Conservation (phyloP, 2,888 invertebrate genomes). For the Allacma fusca region DNA sequence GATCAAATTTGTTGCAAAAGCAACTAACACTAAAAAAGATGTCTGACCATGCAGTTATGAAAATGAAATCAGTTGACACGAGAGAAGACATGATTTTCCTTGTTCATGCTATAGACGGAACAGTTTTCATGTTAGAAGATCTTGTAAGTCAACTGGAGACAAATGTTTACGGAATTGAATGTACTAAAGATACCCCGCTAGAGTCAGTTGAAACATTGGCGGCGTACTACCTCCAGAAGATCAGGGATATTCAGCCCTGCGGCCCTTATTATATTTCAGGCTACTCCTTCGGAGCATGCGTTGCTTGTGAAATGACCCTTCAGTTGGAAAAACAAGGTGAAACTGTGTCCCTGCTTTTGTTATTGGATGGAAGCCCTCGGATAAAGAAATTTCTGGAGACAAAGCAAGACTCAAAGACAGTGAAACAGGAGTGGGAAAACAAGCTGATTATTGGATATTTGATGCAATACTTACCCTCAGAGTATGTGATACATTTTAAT, state of each 20-base stretch:
- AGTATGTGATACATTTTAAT: too few species aligned
- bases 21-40: too few species aligned
- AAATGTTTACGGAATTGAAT: constrained; percentile 89
- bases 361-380: not conserved
- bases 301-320: not conserved
- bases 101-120: constrained; percentile 90
- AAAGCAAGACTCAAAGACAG: too few species aligned
- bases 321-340: not conserved
- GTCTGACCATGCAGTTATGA: constrained; percentile 72
- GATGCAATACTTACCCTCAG: too few species aligned
- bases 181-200: constrained; percentile 78
- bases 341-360: not conserved
- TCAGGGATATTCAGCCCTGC: not conserved
- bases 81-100: constrained; percentile 65
- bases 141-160: constrained; percentile 77
- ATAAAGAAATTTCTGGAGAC: too few species aligned
- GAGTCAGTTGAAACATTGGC: constrained; percentile 78
- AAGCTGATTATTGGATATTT: too few species aligned
- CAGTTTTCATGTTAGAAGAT: constrained; percentile 74
- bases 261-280: not conserved
- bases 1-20: too few species aligned
- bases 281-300: not conserved
- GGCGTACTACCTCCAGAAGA: constrained; percentile 70
- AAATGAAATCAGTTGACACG: constrained; percentile 66
- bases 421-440: too few species aligned